Base-by-base conservation (phyloP, 2,797 vertebrate species). In the Oreochromis grahami region DNA sequence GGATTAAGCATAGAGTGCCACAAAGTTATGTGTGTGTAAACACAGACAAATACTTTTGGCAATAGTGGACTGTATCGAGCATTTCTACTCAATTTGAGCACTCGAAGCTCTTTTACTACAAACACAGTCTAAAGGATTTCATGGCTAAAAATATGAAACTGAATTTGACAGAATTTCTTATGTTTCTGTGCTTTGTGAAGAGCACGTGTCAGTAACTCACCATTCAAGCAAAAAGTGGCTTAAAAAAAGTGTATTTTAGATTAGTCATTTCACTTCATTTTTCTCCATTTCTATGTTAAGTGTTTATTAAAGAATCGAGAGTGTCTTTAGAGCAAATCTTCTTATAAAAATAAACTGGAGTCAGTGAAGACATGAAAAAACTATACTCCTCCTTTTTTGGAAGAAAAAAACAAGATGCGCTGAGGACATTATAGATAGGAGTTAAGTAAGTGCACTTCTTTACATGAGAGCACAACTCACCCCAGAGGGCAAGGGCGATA, bases 11-110 rank as follows among this genome's bases (percentile, higher is more conserved):
- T 2, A 6, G 55, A 32, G 55, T 5, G 55, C 14, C 55, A 56
- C 53, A 56, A 29, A 26, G 3, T 56, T 1, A 29, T 56, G 26
- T 29, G 53, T 26, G 26, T 2, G 5, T 0, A 1, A 0, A 9
- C 26, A 56, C 26, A 58, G 3, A 58, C 26, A 10, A 10, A 58
- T 17, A 58, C 5, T 2, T 58, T 0, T 58, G 26, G 53, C 24
- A 56, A 0, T 5, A 56, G 24, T 56, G 53, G 24, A 56, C 24
- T 3, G 53, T 55, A 1, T 8, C 7, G 3, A 58, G 1, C 55
- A 58, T 58, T 63, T 38, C 32, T n/a, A 10, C 0, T 63, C 19
- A n/a, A 36, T 13, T 7, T 63, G 58, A 63, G 58, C 19, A n/a
- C 58, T 63, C 0, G 0, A 38, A 63, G 58, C 58, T 36, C 34